Conservation (phyloP, 2,113 vertebrate genomes). For the Tachysurus vachellii region DNA sequence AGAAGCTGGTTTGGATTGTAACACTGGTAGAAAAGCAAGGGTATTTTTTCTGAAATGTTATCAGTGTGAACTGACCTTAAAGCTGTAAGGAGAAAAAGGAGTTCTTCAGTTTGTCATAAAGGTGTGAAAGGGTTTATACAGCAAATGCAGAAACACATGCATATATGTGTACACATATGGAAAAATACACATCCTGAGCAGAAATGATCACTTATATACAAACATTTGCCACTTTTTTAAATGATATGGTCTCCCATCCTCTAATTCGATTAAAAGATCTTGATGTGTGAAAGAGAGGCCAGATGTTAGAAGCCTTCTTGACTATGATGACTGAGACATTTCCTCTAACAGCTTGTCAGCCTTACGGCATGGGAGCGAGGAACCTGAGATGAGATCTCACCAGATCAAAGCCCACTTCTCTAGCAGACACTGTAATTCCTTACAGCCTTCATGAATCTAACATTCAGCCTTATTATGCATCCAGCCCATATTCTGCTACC, state of each 20-base stretch:
- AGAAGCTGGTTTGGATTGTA: too few relatives aligned
- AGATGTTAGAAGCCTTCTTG: slow-evolving; percentile 4
- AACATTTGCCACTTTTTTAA: background rate
- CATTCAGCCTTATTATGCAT: background rate
- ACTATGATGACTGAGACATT: slow-evolving; percentile 14
- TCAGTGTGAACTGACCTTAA: too few relatives aligned
- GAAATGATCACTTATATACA: background rate
- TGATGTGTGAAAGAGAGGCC: background rate
- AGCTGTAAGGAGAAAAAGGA: too few relatives aligned
- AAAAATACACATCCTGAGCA: too few relatives aligned
- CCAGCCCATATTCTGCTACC: background rate
- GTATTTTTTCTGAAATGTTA: too few relatives aligned
- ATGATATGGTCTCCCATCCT: background rate
- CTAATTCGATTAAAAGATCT: background rate
- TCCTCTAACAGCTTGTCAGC: slow-evolving; percentile 5
- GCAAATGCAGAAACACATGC: too few relatives aligned
- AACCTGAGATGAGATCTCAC: slow-evolving; percentile 20
- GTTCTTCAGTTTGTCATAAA: too few relatives aligned
- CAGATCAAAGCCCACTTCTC: background rate
- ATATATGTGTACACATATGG: too few relatives aligned
- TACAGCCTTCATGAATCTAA: background rate
- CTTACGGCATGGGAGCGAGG: background rate
- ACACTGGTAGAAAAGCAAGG: too few relatives aligned
- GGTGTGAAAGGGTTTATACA: too few relatives aligned
- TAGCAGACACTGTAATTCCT: background rate